Base-by-base conservation (phyloP, 2,888 invertebrate genomes). In the Netelia melanura region DNA sequence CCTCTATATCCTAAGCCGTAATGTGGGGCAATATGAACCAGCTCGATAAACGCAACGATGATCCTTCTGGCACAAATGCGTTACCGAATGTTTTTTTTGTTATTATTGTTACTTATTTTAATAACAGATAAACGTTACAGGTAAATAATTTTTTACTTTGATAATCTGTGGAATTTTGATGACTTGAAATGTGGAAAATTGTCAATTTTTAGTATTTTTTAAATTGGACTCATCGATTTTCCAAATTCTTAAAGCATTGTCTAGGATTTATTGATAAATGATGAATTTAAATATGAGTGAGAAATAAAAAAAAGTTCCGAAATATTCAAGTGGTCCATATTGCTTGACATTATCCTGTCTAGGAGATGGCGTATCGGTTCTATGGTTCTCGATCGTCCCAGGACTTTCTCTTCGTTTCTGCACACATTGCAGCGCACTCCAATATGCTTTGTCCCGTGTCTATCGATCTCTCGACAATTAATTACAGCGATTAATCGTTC, bases 401-500 rank as follows among this genome's bases (percentile, higher is more conserved):
- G 38, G 23, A 72, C 72, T 81, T 77, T 81, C 72, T 74, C 62
- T 38, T 74, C 56, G 62, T 77, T 77, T 77, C 54, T 38, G 52
- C 62, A 54, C 78, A 48, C 44, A 48, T 30, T 1, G 48, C 48
- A 14, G 14, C 14, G 48, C 48, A 72, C 65, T 61, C 25, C 71
- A 48, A 70, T 77, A 64, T 64, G 65, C 77, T 78, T 77, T 58
- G 64, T 84, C 68, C 44, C 14, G 9, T 17, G 48, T 38, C 30
- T 68, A 81, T 85, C 74, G 75, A 75, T 75, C 58, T 70, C 23
- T 68, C 68, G 3, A 10, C 25, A 67, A 84, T 81, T 84, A 84
- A 84, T 84, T 81, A 58, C 78, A 70, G 23, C 74, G 68, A 85
- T 85, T 79, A 75, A 84, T 84, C 70, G 64, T 70, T 78, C 65